Base-by-base conservation (phyloP, 2,797 vertebrate species). In the Erpetoichthys calabaricus region DNA sequence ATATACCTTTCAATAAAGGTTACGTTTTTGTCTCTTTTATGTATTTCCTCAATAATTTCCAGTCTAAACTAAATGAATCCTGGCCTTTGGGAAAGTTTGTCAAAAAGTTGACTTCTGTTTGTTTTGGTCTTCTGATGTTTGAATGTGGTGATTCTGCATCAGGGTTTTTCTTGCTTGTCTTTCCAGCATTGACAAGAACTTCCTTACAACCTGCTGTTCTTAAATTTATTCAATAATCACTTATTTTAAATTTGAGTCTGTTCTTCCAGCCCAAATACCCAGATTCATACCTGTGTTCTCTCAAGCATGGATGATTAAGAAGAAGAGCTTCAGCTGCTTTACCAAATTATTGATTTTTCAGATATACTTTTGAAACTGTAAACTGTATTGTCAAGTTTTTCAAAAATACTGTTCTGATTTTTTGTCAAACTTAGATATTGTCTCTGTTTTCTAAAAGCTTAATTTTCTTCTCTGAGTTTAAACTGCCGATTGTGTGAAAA, bases 281-380 rank as follows among this genome's bases (percentile, higher is more conserved):
- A 43, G 62, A 49, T 6, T 4, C 3, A 42, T 57, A 53, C 5
- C 57, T 58, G 5, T 41, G 50, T n/a, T 63, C 62, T 25, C 7
- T 45, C n/a, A 60, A 58, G 49, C 62, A 51, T 7, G 62, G 58
- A 47, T 63, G 58, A 45, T 59, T 63, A 9, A 7, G 7, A 8
- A 63, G 50, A 6, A 63, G 55, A 6, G 54, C 57, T 51, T 52
- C 42, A 4, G 62, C 55, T 51, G 51, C 58, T 10, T 25, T 50
- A 3, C 8, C 9, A n/a, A 63, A 60, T 3, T 63, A 5, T 4
- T 54, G 7, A 51, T 60, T 59, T 9, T n/a, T n/a, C 42, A 59
- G 62, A 51, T 60, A 63, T 25, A 58, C 63, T 25, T 53, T 61
- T 64, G 8, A 64, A 61, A 4, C 25, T n/a, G 59, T 61, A 64